These are phyloP conservation scores for Xerus rutilus DNA, from an alignment of 2,797 vertebrate genomes.

Conservation along the genomic window DNA sequence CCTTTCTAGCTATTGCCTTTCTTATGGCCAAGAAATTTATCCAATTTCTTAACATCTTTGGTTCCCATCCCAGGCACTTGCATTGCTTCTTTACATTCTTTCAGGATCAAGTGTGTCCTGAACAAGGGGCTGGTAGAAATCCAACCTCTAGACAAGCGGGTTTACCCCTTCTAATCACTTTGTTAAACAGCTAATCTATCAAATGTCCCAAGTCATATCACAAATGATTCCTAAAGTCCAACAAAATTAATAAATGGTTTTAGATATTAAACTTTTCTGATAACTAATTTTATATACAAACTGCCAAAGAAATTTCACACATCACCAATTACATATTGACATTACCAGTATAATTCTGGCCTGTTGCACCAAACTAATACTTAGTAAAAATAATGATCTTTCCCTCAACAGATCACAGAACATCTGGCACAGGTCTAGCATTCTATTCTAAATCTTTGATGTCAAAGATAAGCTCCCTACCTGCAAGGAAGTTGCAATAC, in stretches of 20 bases:
- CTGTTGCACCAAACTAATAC: constrained; percentile 37
- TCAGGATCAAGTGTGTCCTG: background rate
- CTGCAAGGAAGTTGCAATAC: background rate
- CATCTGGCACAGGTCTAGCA: background rate
- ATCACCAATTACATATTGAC: constrained; percentile 48
- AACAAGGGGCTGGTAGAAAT: background rate
- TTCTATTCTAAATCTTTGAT: background rate
- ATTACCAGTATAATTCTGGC: constrained; percentile 16
- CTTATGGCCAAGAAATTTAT: constrained; percentile 43
- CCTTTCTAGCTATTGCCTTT: constrained; percentile 35
- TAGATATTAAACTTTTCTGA: constrained; percentile 34
- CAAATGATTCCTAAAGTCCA: constrained; percentile 38
- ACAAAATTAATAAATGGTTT: constrained; percentile 30
- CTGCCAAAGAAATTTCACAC: constrained; percentile 37
- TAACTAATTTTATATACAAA: constrained; percentile 45
- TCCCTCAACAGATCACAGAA: constrained; percentile 21
- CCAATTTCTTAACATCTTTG: background rate
- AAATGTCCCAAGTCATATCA: background rate
- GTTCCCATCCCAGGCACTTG: background rate
- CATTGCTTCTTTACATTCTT: background rate
- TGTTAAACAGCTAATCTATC: constrained; percentile 40
- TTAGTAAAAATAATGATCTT: constrained; percentile 32
- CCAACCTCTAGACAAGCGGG: background rate
- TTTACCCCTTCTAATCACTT: constrained; percentile 13
- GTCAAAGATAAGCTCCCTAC: constrained; percentile 2